Base-by-base conservation (phyloP, 2,888 invertebrate species). In the Chesias legatella region DNA sequence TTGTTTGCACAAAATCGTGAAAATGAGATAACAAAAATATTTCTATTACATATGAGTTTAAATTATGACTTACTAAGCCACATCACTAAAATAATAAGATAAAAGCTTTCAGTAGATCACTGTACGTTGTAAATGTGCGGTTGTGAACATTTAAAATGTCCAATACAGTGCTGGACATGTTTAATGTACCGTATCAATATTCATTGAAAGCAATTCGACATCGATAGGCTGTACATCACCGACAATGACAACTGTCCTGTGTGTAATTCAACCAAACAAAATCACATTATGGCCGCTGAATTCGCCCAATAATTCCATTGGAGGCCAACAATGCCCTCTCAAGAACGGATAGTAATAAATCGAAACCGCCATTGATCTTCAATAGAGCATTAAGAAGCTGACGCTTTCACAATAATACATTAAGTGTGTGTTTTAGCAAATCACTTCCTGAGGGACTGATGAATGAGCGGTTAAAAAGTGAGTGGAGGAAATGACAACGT, bases 351-450 rank as follows among this genome's bases (percentile, higher is more conserved):
- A 73, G 70, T 73, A 68, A 81, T 83, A 84, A 83, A 81, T 82
- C 78, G 79, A 74, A 79, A 71, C 68, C 72, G 64, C 65, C 67
- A 79, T 76, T 76, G 77, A 73, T 78, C 77, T 73, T 73, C 80
- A 78, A 84, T 81, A 73, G 75, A 69, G 79, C 81, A 81, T 83
- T 82, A 83, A 81, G 76, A 63, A 75, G 69, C 73, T 67, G 69
- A 73, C 76, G 70, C 81, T 73, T 77, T 70, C 63, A 82, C 81
- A 82, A 85, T 84, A 52, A 69, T 73, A 81, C 80, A 83, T 82
- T 83, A 82, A 74, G 77, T 79, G 77, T 79, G 73, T 83, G 78
- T 85, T 85, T 83, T 76, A 82, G 80, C 86, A 77, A 88, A 86
- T 86, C 85, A 86, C 74, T 88, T 88, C 85, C 88, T 80, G 57